phyloP scores from a whole-genome alignment of 1,140 invertebrate genomes.

The Diploscapter pachys region DNA sequence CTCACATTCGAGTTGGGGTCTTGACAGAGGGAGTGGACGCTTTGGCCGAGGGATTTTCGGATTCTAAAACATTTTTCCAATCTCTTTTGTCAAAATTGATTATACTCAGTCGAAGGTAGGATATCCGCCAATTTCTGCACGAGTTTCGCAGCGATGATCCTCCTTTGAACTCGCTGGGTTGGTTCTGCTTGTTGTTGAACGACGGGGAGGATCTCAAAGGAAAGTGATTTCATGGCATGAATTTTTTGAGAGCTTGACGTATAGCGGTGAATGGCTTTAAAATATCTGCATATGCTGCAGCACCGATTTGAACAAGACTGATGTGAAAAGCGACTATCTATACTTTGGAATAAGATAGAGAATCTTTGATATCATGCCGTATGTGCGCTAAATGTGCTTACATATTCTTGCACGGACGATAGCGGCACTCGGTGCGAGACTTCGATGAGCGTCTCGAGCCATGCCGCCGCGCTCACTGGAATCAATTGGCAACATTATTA shows the following conservation, averaged over 20 bases:
- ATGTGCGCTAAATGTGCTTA: conserved; percentile 42
- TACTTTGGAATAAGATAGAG: no score
- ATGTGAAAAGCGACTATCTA: no score
- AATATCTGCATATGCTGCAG: no score
- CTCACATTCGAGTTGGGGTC: conserved; percentile 52
- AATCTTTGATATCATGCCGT: no score
- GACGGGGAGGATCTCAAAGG: conserved; percentile 60
- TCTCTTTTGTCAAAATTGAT: conserved; percentile 38
- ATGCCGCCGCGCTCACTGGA: conserved; percentile 62
- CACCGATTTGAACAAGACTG: no score
- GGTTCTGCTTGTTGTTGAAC: conserved; percentile 62
- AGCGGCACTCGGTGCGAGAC: conserved; percentile 62
- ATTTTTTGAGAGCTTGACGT: no score
- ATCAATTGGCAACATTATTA: conserved; percentile 4
- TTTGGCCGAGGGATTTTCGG: conserved; percentile 50
- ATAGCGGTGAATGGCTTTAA: no score
- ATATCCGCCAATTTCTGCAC: conserved; percentile 61
- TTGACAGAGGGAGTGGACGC: conserved; percentile 53
- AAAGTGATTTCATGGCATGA: conserved; percentile 1
- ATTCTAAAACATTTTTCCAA: conserved; percentile 40
- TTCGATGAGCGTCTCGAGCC: conserved; percentile 62
- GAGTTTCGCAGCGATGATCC: conserved; percentile 57
- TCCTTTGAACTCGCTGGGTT: conserved; percentile 60
- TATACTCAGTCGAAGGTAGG: conserved; percentile 61
- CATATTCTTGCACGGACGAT: conserved; percentile 61